Evolutionary conservation across 2,113 vertebrate genomes (phyloP), one percentile per base, ranked within the genome.

Genomic region (Felis chaus): DNA sequence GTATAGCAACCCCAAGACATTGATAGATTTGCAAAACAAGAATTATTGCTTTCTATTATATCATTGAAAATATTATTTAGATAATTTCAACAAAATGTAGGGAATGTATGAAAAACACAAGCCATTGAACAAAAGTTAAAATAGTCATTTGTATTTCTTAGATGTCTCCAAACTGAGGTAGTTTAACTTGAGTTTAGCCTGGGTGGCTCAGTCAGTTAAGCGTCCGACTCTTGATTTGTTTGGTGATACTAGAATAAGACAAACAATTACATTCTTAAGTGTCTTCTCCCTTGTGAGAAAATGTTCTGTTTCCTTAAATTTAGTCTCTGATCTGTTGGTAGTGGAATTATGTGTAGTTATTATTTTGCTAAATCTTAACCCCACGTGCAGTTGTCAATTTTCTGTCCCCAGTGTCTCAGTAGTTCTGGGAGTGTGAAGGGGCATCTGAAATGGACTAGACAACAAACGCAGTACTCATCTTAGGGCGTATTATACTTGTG

Each of bases 11-110:
- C 82, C 4, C 25, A 71, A 55, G 31, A 10, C 50, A 11, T 48
- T 76, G 14, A 36, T 55, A 95, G 6, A 78, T 76, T 86, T 83
- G 1, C 19, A 81, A 95, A 23, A 66, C 90, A 80, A 63, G 13
- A 84, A 88, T 87, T 82, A 80, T 69, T 80, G 31, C 14, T 57
- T 0, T 69, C 45, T 85, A 36, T 73, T 45, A n/a, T 66, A 33
- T 65, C 8, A 82, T 13, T 87, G 12, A 97, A 83, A 94, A 66
- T 92, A 80, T 89, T 71, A 16, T 71, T 97, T 90, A 7, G 2
- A 48, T 55, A 76, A 91, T 93, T 14, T 25, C 33, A 95, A 61
- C 27, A 68, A 86, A 91, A 81, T 81, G 18, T 9, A 69, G 27
- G 41, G 7, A 73, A 76, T 3, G 82, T 39, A 85, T 79, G 33